Evolutionary conservation across 2,113 vertebrate genomes (phyloP).

Genomic region (Cyprinodon tularosa): DNA sequence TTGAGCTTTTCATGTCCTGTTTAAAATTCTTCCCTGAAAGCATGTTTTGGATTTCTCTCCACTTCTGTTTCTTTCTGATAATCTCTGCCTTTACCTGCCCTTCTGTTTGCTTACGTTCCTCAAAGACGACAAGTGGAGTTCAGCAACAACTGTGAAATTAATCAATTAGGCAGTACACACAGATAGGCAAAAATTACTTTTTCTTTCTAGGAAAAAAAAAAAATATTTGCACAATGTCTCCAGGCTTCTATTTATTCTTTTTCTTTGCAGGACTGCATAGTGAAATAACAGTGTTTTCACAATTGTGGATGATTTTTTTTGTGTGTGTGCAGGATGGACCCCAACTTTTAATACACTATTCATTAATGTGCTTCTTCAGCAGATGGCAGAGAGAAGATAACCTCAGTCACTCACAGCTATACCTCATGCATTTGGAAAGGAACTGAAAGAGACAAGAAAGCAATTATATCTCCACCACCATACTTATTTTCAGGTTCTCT

Average conservation of each 20-base stretch:
- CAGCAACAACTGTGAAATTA: constrained; percentile 44
- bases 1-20: background rate
- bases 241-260: constrained; percentile 55
- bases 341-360: constrained; percentile 76
- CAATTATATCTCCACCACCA: constrained; percentile 74
- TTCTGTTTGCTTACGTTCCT: constrained; percentile 28
- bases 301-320: constrained; percentile 15
- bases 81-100: constrained; percentile 37
- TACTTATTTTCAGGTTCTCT: constrained; percentile 64
- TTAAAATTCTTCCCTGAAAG: constrained; percentile 1
- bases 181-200: constrained; percentile 32
- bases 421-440: constrained; percentile 63
- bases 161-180: constrained; percentile 50
- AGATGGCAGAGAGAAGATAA: constrained; percentile 71
- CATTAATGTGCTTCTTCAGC: constrained; percentile 78
- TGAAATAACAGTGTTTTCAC: constrained; percentile 59
- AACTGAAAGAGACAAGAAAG: constrained; percentile 76
- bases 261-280: constrained; percentile 47
- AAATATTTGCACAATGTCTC: constrained; percentile 31
- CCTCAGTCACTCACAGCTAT: constrained; percentile 70
- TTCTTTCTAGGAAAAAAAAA: constrained; percentile 43
- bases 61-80: constrained; percentile 2
- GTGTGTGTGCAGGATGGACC: constrained; percentile 31
- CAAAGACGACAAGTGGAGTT: background rate
- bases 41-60: constrained; percentile 7